A percentile compares a stretch with the other conserved stretches of the same genome.
Conservation (phyloP, 2,113 vertebrate species). For the Glaucidium brasilianum region DNA sequence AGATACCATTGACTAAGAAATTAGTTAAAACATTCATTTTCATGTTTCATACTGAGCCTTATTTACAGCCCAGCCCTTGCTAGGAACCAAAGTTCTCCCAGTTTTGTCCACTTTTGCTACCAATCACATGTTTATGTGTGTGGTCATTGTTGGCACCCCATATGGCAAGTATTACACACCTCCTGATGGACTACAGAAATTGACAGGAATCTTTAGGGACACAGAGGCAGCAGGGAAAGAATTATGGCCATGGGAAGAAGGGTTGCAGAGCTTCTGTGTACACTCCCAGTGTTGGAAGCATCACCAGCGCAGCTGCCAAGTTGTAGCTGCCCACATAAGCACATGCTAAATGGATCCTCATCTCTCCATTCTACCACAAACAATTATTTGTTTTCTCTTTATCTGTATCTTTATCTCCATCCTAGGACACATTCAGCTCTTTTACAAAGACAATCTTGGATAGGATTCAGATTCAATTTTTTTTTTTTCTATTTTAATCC, state of each 20-base stretch:
- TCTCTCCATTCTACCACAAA: neutral
- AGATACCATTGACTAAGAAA: neutral
- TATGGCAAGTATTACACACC: neutral
- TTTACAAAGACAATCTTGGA: conserved; percentile 34
- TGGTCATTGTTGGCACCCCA: neutral
- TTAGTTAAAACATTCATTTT: neutral
- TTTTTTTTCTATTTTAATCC: neutral
- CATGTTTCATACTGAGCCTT: neutral
- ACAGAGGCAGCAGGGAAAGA: neutral
- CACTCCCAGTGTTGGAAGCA: neutral
- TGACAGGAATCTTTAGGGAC: accelerated
- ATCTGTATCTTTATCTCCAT: conserved; percentile 26
- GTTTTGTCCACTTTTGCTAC: neutral
- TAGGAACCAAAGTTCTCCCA: neutral
- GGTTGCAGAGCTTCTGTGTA: neutral
- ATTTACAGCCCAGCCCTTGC: neutral
- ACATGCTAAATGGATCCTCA: neutral
- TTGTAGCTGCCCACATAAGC: neutral
- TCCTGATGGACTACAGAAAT: neutral
- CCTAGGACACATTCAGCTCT: neutral
- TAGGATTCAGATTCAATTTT: neutral
- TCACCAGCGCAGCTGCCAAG: neutral
- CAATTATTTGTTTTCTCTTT: neutral
- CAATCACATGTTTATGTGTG: neutral
- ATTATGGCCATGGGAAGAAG: neutral